phyloP scores from a whole-genome alignment of 1,140 invertebrate species.

The Ridgeia piscesae region DNA sequence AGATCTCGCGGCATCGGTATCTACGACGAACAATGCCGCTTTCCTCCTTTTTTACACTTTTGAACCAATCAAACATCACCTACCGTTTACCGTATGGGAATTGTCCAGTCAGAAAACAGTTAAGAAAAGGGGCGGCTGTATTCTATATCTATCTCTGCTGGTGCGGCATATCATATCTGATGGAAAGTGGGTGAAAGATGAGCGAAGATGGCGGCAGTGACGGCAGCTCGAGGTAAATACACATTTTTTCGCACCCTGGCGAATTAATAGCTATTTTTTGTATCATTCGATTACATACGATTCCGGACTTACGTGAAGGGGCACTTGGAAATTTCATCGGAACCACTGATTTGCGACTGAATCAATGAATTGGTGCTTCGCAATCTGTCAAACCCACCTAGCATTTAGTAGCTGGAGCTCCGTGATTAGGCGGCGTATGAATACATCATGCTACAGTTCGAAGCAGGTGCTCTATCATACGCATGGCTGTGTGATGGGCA shows the following conservation, averaged over 20 bases:
- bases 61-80: conserved; percentile 1
- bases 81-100: neutral
- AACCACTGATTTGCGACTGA: neutral
- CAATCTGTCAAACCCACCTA: neutral
- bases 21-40: neutral
- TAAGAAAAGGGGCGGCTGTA: neutral
- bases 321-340: neutral
- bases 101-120: neutral
- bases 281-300: neutral
- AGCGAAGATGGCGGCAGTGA: neutral
- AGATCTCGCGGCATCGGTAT: neutral
- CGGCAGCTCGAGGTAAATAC: neutral
- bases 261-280: neutral
- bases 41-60: neutral
- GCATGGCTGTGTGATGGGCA: neutral
- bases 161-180: neutral
- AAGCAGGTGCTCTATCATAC: neutral
- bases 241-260: neutral
- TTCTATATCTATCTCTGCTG: neutral
- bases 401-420: neutral
- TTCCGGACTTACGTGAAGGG: neutral
- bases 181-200: neutral
- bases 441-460: neutral
- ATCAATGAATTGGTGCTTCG: neutral
- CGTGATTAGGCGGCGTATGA: neutral